phyloP scores from a whole-genome alignment of 2,888 invertebrate genomes.

The Diarsia dahlii region DNA sequence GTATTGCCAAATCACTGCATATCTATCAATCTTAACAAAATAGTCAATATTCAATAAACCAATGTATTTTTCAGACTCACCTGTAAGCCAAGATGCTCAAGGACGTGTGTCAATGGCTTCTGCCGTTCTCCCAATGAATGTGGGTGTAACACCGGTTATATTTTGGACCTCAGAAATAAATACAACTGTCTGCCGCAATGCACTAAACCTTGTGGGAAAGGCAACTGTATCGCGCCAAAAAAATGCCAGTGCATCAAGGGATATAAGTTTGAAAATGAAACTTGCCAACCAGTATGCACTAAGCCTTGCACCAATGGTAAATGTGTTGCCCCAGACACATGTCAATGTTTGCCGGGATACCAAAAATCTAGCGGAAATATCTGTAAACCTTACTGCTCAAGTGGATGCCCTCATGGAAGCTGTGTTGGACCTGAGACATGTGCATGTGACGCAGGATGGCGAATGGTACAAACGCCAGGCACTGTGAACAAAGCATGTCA shows the following conservation, averaged over 20 bases:
- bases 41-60: background rate
- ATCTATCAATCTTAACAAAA: background rate
- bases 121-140: constrained; percentile 38
- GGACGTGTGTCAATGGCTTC: constrained; percentile 26
- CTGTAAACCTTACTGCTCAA: constrained; percentile 45
- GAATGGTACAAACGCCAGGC: background rate
- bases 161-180: constrained; percentile 11
- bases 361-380: background rate
- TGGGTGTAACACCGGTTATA: constrained; percentile 38
- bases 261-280: constrained; percentile 24
- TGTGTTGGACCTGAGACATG: constrained; percentile 54
- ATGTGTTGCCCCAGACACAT: constrained; percentile 41
- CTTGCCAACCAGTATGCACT: constrained; percentile 51
- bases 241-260: constrained; percentile 51
- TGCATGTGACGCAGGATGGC: constrained; percentile 32
- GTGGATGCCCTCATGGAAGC: constrained; percentile 43
- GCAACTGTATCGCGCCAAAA: constrained; percentile 48
- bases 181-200: constrained; percentile 43
- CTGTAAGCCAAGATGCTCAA: background rate
- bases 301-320: constrained; percentile 37
- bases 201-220: constrained; percentile 29
- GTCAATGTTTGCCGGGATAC: constrained; percentile 41
- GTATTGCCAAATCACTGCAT: no score
- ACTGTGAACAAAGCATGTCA: constrained; percentile 19
- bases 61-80: constrained; percentile 28